These are phyloP conservation scores for Tympanoctomys barrerae DNA, from an alignment of 2,797 vertebrate species.

Conservation along the genomic window DNA sequence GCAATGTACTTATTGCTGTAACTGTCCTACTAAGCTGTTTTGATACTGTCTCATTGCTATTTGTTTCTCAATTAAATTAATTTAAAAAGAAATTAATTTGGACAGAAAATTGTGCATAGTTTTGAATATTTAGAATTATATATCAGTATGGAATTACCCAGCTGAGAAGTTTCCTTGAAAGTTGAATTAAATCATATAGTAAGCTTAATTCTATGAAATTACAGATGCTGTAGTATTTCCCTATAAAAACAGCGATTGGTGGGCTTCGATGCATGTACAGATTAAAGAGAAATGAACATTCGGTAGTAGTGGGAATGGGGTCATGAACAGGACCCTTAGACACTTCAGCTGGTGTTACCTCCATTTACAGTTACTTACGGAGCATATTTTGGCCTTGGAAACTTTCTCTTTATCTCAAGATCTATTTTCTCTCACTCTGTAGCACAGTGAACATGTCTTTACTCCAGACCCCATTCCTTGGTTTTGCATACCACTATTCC, in stretches of 20 bases:
- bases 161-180: background rate
- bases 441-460: background rate
- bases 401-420: background rate
- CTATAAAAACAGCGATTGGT: background rate
- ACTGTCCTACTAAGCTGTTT: too few species aligned
- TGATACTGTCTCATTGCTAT: too few species aligned
- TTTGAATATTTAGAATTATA: background rate
- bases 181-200: background rate
- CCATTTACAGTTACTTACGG: background rate
- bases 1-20: too few species aligned
- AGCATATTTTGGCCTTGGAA: background rate
- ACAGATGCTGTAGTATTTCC: background rate
- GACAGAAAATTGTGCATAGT: background rate
- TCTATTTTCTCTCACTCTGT: background rate
- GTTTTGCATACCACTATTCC: background rate
- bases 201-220: background rate
- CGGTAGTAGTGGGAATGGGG: background rate
- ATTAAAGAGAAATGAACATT: background rate
- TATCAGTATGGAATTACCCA: background rate
- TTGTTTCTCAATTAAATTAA: too few species aligned
- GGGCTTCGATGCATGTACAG: background rate
- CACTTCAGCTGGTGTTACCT: background rate
- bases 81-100: background rate
- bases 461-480: background rate
- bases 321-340: background rate